These are phyloP conservation scores for Scartelaos histophorus DNA, from an alignment of 2,113 vertebrate species.

Conservation along the genomic window DNA sequence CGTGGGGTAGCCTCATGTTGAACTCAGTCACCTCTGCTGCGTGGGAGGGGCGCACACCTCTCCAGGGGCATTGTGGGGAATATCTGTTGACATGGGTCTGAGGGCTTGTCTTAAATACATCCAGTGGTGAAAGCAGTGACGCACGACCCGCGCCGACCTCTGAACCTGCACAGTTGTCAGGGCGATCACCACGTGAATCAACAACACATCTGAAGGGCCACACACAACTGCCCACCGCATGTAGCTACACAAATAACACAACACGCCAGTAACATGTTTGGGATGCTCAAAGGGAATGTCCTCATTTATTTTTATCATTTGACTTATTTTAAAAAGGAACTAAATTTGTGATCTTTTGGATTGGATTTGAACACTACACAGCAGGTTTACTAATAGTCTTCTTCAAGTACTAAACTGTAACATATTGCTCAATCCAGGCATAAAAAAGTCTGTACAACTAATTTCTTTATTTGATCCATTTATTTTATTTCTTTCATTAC, in stretches of 20 bases:
- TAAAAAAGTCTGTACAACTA: too few species aligned
- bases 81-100: slow-evolving; percentile 1
- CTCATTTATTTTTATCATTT: too few species aligned
- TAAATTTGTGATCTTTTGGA: too few species aligned
- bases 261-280: not conserved
- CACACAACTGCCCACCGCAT: not conserved
- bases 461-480: too few species aligned
- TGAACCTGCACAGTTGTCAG: slow-evolving; percentile 25
- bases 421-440: too few species aligned
- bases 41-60: slow-evolving; percentile 7
- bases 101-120: slow-evolving; percentile 15
- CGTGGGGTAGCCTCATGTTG: not conserved
- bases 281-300: not conserved
- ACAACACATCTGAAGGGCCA: not conserved
- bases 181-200: not conserved
- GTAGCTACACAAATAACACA: slow-evolving; percentile 1
- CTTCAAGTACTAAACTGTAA: too few species aligned
- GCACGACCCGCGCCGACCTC: slow-evolving; percentile 10
- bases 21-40: slow-evolving; percentile 25
- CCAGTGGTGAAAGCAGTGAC: slow-evolving; percentile 25
- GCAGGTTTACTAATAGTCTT: too few species aligned
- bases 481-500: too few species aligned
- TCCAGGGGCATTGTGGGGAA: slow-evolving; percentile 4
- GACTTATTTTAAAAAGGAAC: too few species aligned
- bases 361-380: too few species aligned